These are phyloP conservation scores for Mythimna ferrago DNA, from an alignment of 2,888 invertebrate genomes.

Conservation along the genomic window DNA sequence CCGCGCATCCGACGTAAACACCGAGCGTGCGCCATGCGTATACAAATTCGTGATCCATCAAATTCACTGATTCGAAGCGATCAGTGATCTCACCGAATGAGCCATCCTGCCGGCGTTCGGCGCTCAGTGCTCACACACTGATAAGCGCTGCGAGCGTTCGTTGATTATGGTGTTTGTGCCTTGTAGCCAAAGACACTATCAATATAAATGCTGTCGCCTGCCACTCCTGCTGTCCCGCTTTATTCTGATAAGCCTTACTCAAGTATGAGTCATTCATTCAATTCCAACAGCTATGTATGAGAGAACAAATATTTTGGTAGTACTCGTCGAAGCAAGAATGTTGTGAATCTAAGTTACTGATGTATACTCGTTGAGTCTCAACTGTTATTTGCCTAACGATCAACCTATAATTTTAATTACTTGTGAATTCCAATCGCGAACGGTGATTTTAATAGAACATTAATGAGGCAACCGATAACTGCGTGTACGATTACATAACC, in stretches of 20 bases:
- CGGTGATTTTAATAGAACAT: slow-evolving; percentile 7
- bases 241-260: not conserved
- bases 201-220: not conserved
- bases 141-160: not conserved
- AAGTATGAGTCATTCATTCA: not conserved
- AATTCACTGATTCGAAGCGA: slow-evolving; percentile 28
- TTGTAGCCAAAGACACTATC: slow-evolving; percentile 29
- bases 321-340: not conserved
- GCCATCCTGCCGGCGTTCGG: not conserved
- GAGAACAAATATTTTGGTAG: not conserved
- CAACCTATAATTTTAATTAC: not conserved
- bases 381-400: slow-evolving; percentile 12
- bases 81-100: slow-evolving; percentile 17
- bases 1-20: slow-evolving; percentile 59
- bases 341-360: not conserved
- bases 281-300: not conserved
- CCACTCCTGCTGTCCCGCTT: not conserved
- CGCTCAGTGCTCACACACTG: not conserved
- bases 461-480: slow-evolving; percentile 22
- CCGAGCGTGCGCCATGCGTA: slow-evolving; percentile 31
- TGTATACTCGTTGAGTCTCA: not conserved
- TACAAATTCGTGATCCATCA: slow-evolving; percentile 36
- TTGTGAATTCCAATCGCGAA: slow-evolving; percentile 6
- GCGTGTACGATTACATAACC: slow-evolving; percentile 27
- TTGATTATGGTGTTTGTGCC: slow-evolving; percentile 12